Percentiles rank a stretch among this genome's conserved stretches.
Conservation (phyloP, 2,113 vertebrate species). For the Ardeotis arabs region DNA sequence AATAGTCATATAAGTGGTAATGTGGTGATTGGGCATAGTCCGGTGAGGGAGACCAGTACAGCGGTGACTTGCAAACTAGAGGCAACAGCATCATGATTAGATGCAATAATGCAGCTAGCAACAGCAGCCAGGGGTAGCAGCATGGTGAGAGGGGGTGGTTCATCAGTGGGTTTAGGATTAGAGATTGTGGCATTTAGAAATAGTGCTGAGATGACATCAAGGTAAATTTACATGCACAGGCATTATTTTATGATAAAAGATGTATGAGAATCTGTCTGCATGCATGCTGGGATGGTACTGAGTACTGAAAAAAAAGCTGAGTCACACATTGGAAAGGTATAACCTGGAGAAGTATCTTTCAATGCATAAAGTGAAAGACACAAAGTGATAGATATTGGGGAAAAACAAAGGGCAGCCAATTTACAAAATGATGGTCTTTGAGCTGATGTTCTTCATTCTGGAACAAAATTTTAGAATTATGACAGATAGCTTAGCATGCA, state of each 20-base stretch:
- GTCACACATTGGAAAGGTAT: neutral
- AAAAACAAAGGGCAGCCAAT: neutral
- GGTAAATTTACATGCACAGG: neutral
- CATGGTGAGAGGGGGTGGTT: neutral
- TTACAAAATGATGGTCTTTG: neutral
- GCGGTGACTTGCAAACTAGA: neutral
- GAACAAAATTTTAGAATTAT: neutral
- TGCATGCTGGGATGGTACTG: neutral
- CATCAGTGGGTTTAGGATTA: neutral
- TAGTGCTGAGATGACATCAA: neutral
- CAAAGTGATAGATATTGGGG: neutral
- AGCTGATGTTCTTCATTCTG: neutral
- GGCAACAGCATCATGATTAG: neutral
- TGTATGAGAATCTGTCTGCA: neutral
- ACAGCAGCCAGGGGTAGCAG: neutral
- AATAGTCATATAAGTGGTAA: neutral
- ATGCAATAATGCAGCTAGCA: neutral
- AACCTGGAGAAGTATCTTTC: neutral
- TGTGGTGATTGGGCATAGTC: neutral
- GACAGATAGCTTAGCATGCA: neutral
- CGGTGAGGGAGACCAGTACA: neutral
- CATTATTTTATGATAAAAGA: neutral
- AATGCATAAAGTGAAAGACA: neutral
- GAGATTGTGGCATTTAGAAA: neutral
- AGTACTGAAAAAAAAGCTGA: neutral